Conservation (phyloP, 2,888 invertebrate genomes). For the Orthosia incerta region DNA sequence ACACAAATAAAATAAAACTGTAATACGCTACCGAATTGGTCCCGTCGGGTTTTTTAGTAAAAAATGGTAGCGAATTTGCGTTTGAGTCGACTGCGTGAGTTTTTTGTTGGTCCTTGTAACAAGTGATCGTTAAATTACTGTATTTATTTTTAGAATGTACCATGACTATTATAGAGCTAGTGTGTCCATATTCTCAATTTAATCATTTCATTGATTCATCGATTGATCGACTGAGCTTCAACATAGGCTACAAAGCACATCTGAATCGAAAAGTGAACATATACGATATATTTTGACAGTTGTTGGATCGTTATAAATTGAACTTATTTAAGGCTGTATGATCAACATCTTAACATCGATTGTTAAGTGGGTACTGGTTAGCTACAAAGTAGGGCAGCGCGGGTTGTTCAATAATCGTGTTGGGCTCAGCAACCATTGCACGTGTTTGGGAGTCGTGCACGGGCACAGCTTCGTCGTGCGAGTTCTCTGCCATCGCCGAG, state of each 20-base stretch:
- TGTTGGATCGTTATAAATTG: neutral
- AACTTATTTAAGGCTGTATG: slow-evolving; percentile 7
- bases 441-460: slow-evolving; percentile 72
- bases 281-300: neutral
- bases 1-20: slow-evolving; percentile 82
- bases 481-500: slow-evolving; percentile 69
- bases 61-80: slow-evolving; percentile 76
- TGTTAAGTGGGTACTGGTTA: slow-evolving; percentile 44
- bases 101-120: slow-evolving; percentile 64
- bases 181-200: slow-evolving; percentile 11
- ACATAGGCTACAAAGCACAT: neutral
- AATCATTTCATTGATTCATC: neutral
- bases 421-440: slow-evolving; percentile 64
- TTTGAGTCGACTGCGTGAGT: slow-evolving; percentile 60
- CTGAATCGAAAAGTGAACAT: neutral
- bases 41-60: slow-evolving; percentile 78
- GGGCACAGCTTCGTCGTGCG: slow-evolving; percentile 67
- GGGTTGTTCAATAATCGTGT: slow-evolving; percentile 66
- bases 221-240: too few species aligned
- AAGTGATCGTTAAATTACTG: slow-evolving; percentile 53
- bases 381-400: slow-evolving; percentile 56
- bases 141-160: slow-evolving; percentile 54
- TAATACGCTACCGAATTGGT: slow-evolving; percentile 84
- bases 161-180: slow-evolving; percentile 10
- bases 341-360: slow-evolving; percentile 20